phyloP scores from a whole-genome alignment of 2,113 vertebrate genomes.

The Hymenochirus boettgeri region DNA sequence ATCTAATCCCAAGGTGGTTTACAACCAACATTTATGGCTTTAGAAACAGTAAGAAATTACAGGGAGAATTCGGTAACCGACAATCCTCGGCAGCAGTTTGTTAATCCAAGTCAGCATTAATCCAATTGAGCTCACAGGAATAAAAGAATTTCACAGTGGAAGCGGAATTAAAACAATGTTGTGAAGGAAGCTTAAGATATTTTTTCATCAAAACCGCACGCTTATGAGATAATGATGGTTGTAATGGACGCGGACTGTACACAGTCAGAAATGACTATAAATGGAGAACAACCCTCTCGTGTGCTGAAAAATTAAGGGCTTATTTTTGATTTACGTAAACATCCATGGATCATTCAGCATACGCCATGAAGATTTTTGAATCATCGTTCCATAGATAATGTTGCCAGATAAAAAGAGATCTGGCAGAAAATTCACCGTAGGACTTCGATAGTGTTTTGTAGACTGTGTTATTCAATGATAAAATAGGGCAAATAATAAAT shows the following conservation, averaged over 20 bases:
- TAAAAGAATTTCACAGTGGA: conserved; percentile 23
- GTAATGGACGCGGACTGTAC: conserved; percentile 19
- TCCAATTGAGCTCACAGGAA: conserved; percentile 17
- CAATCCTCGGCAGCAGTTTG: conserved; percentile 20
- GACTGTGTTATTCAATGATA: too few species aligned
- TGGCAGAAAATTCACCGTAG: too few species aligned
- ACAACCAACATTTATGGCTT: conserved; percentile 32
- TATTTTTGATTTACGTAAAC: background rate
- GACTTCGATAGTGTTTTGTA: too few species aligned
- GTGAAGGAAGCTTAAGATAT: conserved; percentile 8
- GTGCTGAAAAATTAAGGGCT: conserved; percentile 14
- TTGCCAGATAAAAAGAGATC: too few species aligned
- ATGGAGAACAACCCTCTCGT: background rate
- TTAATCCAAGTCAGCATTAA: conserved; percentile 35
- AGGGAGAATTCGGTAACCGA: conserved; percentile 19
- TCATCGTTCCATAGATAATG: too few species aligned
- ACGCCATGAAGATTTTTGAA: too few species aligned
- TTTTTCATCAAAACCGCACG: conserved; percentile 1
- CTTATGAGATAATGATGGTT: conserved; percentile 34
- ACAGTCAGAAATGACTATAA: conserved; percentile 12
- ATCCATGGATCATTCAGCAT: background rate
- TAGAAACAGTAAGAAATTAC: conserved; percentile 25
- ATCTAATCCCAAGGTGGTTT: conserved; percentile 27
- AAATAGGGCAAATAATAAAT: too few species aligned
- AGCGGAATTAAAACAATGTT: conserved; percentile 22